A percentile compares a stretch with the other conserved stretches of the same genome.
phyloP scores from a whole-genome alignment of 2,797 vertebrate genomes.

The Alcedo quadribrachys region DNA sequence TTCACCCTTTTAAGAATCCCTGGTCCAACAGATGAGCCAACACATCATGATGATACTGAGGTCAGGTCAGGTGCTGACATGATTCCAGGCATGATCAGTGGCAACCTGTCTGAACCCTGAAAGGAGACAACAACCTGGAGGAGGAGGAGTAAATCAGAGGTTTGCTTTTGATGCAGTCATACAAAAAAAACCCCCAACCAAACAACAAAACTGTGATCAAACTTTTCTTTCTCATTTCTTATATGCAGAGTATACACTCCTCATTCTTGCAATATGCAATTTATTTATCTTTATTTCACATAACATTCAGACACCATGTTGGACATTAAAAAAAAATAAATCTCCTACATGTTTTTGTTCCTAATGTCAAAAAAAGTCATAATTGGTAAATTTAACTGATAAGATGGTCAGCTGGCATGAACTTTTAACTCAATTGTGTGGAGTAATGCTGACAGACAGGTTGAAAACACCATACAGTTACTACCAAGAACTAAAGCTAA shows the following conservation, averaged over 20 bases:
- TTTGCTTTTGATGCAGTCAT: not conserved
- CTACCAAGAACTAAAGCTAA: not conserved
- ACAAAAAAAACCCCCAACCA: too few species aligned
- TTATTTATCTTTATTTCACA: not conserved
- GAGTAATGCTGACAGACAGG: not conserved
- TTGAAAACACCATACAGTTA: not conserved
- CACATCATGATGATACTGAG: accelerated
- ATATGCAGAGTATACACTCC: not conserved
- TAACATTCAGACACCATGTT: not conserved
- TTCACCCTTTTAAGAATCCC: not conserved
- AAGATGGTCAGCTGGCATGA: not conserved
- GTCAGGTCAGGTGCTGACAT: not conserved
- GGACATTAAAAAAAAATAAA: not conserved
- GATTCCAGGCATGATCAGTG: not conserved
- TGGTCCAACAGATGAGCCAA: not conserved
- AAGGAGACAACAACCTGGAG: not conserved
- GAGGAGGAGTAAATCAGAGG: not conserved
- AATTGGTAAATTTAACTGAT: not conserved
- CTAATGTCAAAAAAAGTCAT: not conserved
- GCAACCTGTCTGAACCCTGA: not conserved
- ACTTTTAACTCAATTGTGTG: not conserved
- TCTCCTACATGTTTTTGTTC: not conserved
- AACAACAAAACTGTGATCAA: not conserved
- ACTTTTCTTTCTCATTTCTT: not conserved
- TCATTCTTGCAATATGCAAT: not conserved